Conservation (phyloP, 2,797 vertebrate species). For the Poeciliopsis gracilis region DNA sequence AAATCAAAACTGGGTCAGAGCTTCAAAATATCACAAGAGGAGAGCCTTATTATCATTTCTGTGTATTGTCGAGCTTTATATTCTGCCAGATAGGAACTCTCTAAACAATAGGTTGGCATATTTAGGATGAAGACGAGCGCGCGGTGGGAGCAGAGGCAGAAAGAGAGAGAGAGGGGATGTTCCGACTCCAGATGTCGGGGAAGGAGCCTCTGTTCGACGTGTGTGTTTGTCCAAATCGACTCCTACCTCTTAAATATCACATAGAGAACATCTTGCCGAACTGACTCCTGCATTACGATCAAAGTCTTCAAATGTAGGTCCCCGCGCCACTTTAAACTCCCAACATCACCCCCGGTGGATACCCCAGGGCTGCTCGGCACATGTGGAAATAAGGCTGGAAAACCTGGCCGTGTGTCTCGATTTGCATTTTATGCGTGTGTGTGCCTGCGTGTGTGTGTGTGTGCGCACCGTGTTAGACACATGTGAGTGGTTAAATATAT, state of each 20-base stretch:
- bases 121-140: slow-evolving; percentile 50
- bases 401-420: slow-evolving; percentile 33
- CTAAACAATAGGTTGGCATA: slow-evolving; percentile 67
- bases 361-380: slow-evolving; percentile 31
- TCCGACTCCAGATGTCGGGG: slow-evolving; percentile 38
- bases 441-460: not conserved
- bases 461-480: slow-evolving; percentile 39
- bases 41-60: slow-evolving; percentile 71
- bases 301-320: slow-evolving; percentile 48
- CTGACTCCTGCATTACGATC: slow-evolving; percentile 37
- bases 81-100: slow-evolving; percentile 65
- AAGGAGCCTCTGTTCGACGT: slow-evolving; percentile 17
- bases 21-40: slow-evolving; percentile 68
- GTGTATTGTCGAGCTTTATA: slow-evolving; percentile 62
- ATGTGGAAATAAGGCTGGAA: slow-evolving; percentile 21
- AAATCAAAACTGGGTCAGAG: slow-evolving; percentile 79
- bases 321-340: slow-evolving; percentile 38
- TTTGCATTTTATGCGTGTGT: slow-evolving; percentile 44
- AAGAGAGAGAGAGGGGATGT: slow-evolving; percentile 21
- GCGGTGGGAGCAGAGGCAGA: slow-evolving; percentile 33
- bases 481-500: slow-evolving; percentile 71
- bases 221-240: slow-evolving; percentile 41
- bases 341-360: slow-evolving; percentile 31
- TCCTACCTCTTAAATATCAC: slow-evolving; percentile 52
- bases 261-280: slow-evolving; percentile 43